A percentile compares a stretch with the other conserved stretches of the same genome.
Conservation (phyloP, 2,888 invertebrate species). For the Drosophila demipolita region DNA sequence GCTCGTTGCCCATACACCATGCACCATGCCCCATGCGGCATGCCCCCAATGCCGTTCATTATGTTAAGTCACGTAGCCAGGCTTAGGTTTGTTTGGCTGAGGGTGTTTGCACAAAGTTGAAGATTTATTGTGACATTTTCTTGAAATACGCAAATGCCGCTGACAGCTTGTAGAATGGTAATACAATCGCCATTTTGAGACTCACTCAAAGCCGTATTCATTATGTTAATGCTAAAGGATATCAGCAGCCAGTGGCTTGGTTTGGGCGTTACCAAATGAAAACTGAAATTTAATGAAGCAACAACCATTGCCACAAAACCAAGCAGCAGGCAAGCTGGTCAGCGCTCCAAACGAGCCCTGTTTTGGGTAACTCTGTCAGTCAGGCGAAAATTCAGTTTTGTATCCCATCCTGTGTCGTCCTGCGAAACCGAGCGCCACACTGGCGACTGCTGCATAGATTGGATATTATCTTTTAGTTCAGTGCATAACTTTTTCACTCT, state of each 20-base stretch:
- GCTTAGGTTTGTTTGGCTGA: conserved; percentile 10
- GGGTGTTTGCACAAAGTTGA: conserved; percentile 41
- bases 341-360: background rate
- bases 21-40: too few species aligned
- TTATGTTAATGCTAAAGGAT: conserved; percentile 15
- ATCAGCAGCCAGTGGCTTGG: conserved; percentile 5
- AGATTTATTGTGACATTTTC: conserved; percentile 79
- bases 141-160: conserved; percentile 50
- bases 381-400: conserved; percentile 30
- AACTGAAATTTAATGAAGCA: conserved; percentile 72
- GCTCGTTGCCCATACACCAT: too few species aligned
- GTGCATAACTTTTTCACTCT: conserved; percentile 75
- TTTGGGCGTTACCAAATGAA: conserved; percentile 29
- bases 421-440: conserved; percentile 19
- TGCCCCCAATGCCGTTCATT: conserved; percentile 56
- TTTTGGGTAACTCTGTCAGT: conserved; percentile 4
- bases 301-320: conserved; percentile 26
- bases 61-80: conserved; percentile 77
- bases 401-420: conserved; percentile 22
- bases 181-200: conserved; percentile 33
- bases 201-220: conserved; percentile 3
- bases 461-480: conserved; percentile 75
- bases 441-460: conserved; percentile 60
- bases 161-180: conserved; percentile 31
- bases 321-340: conserved; percentile 1